Evolutionary conservation across 2,797 vertebrate genomes (phyloP), one percentile per base, ranked within the genome.

Genomic region (Micrastur ruficollis): DNA sequence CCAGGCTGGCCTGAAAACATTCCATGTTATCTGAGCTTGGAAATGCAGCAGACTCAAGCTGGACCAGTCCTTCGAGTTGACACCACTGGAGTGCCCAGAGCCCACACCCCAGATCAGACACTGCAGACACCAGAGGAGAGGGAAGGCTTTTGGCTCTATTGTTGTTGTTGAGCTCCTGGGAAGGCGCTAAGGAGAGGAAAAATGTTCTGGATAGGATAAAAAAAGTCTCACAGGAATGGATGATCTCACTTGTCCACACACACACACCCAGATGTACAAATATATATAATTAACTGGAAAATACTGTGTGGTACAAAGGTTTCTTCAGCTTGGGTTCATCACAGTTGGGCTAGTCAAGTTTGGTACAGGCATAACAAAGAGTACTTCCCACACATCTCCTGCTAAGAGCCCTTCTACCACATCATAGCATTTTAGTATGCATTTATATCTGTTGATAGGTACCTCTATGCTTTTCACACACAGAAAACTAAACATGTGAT

Each of bases 241-340:
- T 97, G 97, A 97, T 95, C 94, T 97, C 95, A 97, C 81, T 95
- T 93, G 83, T 97, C 91, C 90, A 93, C 84, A 94, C 63, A 88
- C 56, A 95, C 96, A 92, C 93, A 1, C 93, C 83, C 88, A 89
- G 89, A 95, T 87, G 79, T 93, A 92, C 79, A 96, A 97, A 97
- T 96, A 94, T 89, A 95, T 96, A 86, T 96, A 95, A 96, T 95
- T 93, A 97, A 91, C 86, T 95, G 92, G 86, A 93, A 96, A 95
- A 95, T 89, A 95, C 52, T 92, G 46, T 91, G 86, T 68, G 78
- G 88, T 91, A 87, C 86, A 96, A 93, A 95, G 88, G 81, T 89
- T 96, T 95, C 74, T 95, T 92, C 93, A 50, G 86, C 70, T 94
- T 85, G 74, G 68, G 65, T 62, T 90, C 66, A 92, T 89, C 86